Conservation (phyloP, 2,797 vertebrate genomes). For the Scolopax bukidnonensis region DNA sequence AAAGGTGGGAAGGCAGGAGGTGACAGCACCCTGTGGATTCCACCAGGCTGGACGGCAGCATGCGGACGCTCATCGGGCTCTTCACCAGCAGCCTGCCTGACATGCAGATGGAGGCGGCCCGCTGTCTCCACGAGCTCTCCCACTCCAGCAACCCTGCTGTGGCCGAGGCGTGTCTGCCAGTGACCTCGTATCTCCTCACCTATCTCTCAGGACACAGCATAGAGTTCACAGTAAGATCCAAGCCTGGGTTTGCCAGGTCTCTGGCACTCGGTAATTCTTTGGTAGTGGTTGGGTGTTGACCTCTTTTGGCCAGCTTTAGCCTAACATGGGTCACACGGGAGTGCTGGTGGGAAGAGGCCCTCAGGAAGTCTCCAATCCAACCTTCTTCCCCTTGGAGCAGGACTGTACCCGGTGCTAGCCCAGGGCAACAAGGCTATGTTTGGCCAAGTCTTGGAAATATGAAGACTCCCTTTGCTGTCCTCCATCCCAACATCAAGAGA, state of each 20-base stretch:
- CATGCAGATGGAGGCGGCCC: conserved; percentile 87
- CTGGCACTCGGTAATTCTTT: not conserved
- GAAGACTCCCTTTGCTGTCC: not conserved
- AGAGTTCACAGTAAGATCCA: conserved; percentile 85
- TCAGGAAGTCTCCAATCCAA: not conserved
- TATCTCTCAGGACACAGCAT: conserved; percentile 90
- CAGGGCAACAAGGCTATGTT: not conserved
- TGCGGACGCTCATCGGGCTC: conserved; percentile 84
- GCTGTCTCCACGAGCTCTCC: conserved; percentile 92
- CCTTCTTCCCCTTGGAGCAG: not conserved
- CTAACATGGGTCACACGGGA: accelerated
- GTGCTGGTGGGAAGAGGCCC: not conserved
- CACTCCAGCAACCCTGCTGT: conserved; percentile 83
- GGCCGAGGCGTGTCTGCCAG: conserved; percentile 86
- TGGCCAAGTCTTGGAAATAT: not conserved
- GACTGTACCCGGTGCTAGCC: not conserved
- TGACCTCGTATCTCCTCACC: conserved; percentile 94
- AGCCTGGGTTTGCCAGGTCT: accelerated
- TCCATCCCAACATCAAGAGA: not conserved
- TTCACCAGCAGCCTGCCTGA: conserved; percentile 87
- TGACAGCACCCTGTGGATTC: not conserved
- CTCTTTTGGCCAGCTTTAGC: not conserved
- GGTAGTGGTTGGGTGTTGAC: accelerated
- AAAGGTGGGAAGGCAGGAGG: not conserved
- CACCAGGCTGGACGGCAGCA: conserved; percentile 86